These are phyloP conservation scores for Danio albolineatus DNA, from an alignment of 2,797 vertebrate species.

Conservation along the genomic window DNA sequence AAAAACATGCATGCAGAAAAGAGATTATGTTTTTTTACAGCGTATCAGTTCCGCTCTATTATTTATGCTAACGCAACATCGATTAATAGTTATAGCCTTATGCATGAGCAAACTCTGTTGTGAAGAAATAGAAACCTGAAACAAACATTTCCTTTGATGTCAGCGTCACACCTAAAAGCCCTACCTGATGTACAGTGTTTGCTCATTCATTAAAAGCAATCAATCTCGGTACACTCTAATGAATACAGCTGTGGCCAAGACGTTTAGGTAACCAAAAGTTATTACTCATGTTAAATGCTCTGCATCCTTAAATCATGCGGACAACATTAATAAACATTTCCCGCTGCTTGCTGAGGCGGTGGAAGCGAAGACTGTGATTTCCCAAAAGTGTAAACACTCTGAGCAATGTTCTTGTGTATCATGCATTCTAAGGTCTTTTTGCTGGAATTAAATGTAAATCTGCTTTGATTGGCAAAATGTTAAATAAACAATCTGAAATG, in stretches of 20 bases:
- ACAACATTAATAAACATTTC: constrained; percentile 49
- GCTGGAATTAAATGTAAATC: constrained; percentile 1
- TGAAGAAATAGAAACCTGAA: constrained; percentile 16
- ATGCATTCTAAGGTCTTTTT: not conserved
- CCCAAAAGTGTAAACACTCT: constrained; percentile 35
- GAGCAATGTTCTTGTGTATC: not conserved
- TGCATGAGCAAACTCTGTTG: constrained; percentile 5
- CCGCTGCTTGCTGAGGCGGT: constrained; percentile 1
- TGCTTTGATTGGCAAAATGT: not conserved
- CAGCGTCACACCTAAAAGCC: constrained; percentile 4
- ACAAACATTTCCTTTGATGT: constrained; percentile 15
- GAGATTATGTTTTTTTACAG: not conserved
- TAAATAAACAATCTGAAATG: not conserved
- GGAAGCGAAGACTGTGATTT: constrained; percentile 34
- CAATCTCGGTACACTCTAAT: constrained; percentile 34
- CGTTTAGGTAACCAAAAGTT: constrained; percentile 35
- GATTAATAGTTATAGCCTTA: not conserved
- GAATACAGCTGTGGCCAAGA: constrained; percentile 39
- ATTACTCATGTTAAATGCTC: constrained; percentile 38
- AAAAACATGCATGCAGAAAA: constrained; percentile 17
- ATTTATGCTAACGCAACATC: constrained; percentile 4
- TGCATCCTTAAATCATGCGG: constrained; percentile 37
- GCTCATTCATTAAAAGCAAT: constrained; percentile 49
- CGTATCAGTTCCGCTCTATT: not conserved
- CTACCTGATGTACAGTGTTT: constrained; percentile 40